Base-by-base conservation (phyloP, 2,888 invertebrate genomes). In the Stenurella melanura region DNA sequence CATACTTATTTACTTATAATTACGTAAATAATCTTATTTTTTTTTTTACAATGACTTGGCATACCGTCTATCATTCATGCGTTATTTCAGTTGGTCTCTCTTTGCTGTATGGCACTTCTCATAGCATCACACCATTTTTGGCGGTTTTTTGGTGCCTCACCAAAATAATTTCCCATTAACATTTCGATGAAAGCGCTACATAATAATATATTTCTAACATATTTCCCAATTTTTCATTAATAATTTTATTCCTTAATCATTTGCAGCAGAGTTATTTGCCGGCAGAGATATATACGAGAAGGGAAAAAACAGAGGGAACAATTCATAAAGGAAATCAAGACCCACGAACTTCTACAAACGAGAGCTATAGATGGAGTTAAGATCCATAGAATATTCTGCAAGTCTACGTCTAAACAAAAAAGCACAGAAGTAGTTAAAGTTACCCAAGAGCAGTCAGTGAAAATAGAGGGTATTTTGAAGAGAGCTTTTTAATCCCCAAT, bases 331-430 rank as follows among this genome's bases (percentile, higher is more conserved):
- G 93, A 94, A 87, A 90, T 94, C 1, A 90, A 90, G 81, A 91
- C 91, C 81, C 92, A 93, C 82, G 92, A 93, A 86, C 90, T 90
- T 79, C 90, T 93, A 73, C 93, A 93, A 85, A 88, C 91, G 9
- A 92, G 91, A 83, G 94, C 94, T 0, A 85, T 94, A 75, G 93
- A 93, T 76, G 93, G 93, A 15, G 92, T 93, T 0, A 89, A 93
- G 84, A 91, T 94, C 15, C 93, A 93, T 83, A 88, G 94, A 34
- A 92, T 93, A 84, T 94, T 94, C 87, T 92, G 92, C 63, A 91
- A 92, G 5, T 91, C 92, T 78, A 90, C 92, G 42, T 87, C 89
- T 2, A 87, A 90, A 18, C 82, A 86, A 6, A 70, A 81, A 7
- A 74, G 83, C 4, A 75, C 81, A 15, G 87, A 88, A 77, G 79